Conservation (phyloP, 2,113 vertebrate species). For the Chionodraco myersi region DNA sequence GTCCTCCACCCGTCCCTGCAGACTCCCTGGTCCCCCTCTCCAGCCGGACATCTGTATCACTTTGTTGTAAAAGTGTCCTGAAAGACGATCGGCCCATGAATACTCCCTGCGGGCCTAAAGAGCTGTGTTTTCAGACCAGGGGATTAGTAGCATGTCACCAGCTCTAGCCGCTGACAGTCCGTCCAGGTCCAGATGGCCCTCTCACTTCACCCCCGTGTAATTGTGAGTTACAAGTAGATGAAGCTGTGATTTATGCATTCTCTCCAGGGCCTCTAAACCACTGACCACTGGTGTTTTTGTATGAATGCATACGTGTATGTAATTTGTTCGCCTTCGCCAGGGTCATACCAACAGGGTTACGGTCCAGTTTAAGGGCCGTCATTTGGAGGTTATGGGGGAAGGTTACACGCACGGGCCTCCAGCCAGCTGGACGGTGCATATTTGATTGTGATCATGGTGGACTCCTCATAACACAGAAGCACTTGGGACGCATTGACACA, state of each 20-base stretch:
- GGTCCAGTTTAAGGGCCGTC: conserved; percentile 46
- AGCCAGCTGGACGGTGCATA: conserved; percentile 41
- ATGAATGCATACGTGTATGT: conserved; percentile 37
- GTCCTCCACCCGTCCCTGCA: neutral
- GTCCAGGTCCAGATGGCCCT: conserved; percentile 23
- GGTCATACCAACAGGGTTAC: conserved; percentile 50
- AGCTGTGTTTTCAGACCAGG: conserved; percentile 46
- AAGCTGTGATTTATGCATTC: conserved; percentile 12
- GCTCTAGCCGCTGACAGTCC: conserved; percentile 18
- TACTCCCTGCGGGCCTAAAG: conserved; percentile 40
- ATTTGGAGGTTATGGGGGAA: conserved; percentile 42
- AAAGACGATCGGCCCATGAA: conserved; percentile 49
- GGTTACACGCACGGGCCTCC: conserved; percentile 33
- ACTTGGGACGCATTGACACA: conserved; percentile 6
- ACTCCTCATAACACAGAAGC: conserved; percentile 38
- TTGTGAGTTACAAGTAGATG: conserved; percentile 36
- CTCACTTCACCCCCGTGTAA: conserved; percentile 7
- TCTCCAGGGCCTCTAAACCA: conserved; percentile 6
- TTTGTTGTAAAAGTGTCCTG: conserved; percentile 45
- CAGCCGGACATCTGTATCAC: conserved; percentile 55
- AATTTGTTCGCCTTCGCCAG: conserved; percentile 56
- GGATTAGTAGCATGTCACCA: conserved; percentile 55
- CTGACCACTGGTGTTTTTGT: conserved; percentile 26
- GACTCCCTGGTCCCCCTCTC: conserved; percentile 9
- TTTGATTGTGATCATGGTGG: conserved; percentile 61